These are phyloP conservation scores for Serinus canaria DNA, from an alignment of 2,113 vertebrate genomes.

Conservation along the genomic window DNA sequence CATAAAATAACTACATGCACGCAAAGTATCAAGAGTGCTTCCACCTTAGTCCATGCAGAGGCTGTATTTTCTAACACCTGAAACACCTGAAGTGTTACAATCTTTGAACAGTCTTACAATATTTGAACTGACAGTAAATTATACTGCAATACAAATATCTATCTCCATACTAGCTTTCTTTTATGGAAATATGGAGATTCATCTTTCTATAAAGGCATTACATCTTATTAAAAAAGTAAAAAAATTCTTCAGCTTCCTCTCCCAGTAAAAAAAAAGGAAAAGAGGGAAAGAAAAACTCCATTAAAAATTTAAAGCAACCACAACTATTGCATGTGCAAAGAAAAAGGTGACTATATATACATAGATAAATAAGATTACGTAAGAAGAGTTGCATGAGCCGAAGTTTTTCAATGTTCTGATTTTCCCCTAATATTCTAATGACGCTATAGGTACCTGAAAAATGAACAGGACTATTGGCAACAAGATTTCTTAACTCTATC, in stretches of 20 bases:
- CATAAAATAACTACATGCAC: not conserved
- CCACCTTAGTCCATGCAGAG: not conserved
- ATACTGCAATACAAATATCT: not conserved
- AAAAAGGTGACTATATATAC: not conserved
- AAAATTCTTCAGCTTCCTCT: not conserved
- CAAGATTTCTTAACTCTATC: not conserved
- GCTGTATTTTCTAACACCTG: not conserved
- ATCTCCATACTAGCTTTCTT: not conserved
- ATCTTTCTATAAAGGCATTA: not conserved
- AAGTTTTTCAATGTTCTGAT: not conserved
- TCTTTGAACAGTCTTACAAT: not conserved
- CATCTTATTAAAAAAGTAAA: not conserved
- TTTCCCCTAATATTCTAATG: not conserved
- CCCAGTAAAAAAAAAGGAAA: not conserved
- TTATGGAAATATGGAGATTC: not conserved
- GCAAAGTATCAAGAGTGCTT: not conserved
- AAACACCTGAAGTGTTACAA: not conserved
- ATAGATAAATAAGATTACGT: not conserved
- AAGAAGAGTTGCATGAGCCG: not conserved
- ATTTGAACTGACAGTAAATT: not conserved
- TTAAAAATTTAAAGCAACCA: not conserved
- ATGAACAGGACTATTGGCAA: not conserved
- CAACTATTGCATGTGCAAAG: not conserved
- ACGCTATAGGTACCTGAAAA: not conserved
- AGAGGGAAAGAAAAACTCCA: accelerated